Conservation (phyloP, 1,140 invertebrate species). For the Gonioctena quinquepunctata region DNA sequence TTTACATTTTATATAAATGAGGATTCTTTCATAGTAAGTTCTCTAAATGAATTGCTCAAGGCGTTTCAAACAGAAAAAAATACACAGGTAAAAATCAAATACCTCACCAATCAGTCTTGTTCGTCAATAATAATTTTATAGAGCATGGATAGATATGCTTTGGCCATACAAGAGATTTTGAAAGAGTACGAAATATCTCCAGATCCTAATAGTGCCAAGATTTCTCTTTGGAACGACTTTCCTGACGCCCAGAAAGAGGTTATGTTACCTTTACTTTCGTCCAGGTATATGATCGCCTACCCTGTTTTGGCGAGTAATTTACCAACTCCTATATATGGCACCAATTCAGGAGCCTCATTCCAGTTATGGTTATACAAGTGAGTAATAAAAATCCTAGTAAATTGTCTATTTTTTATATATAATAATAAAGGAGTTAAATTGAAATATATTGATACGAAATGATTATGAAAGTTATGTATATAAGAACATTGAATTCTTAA, state of each 20-base stretch:
- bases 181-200: constrained; percentile 71
- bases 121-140: too few relatives aligned
- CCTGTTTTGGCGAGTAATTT: constrained; percentile 39
- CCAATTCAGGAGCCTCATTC: constrained; percentile 66
- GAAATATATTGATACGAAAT: too few relatives aligned
- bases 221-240: constrained; percentile 70
- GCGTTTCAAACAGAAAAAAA: constrained; percentile 77
- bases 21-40: constrained; percentile 67
- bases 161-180: constrained; percentile 78
- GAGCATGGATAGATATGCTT: constrained; percentile 71
- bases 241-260: constrained; percentile 69
- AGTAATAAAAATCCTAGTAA: too few relatives aligned
- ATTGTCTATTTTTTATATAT: too few relatives aligned
- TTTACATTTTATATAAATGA: constrained; percentile 65
- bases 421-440: too few relatives aligned
- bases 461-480: too few relatives aligned
- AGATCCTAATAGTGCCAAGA: constrained; percentile 58
- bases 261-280: constrained; percentile 71
- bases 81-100: constrained; percentile 62
- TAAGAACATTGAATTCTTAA: too few relatives aligned
- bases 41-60: constrained; percentile 68
- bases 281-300: constrained; percentile 61
- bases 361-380: constrained; percentile 75
- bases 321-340: constrained; percentile 66
- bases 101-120: too few relatives aligned